A percentile compares a stretch with the other conserved stretches of the same genome.
Conservation (phyloP, 2,113 vertebrate genomes). For the Tachuris rubrigastra region DNA sequence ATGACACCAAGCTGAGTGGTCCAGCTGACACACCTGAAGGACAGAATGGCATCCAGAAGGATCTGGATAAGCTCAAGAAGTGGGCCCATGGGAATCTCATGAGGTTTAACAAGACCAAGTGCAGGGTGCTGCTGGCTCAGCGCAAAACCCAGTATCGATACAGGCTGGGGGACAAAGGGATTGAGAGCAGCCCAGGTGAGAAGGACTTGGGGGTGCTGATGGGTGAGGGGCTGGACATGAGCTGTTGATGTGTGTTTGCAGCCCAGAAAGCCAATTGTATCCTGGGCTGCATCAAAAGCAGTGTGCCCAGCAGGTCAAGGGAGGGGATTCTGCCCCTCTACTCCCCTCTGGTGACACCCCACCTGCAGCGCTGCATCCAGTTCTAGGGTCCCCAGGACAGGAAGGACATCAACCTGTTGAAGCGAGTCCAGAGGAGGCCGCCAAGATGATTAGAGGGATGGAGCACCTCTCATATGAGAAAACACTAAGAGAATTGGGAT, state of each 20-base stretch:
- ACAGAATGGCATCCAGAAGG: neutral
- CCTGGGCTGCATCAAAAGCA: neutral
- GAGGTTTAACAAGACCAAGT: neutral
- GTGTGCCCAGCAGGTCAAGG: neutral
- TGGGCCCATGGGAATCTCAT: neutral
- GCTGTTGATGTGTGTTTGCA: fast-evolving
- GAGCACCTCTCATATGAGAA: neutral
- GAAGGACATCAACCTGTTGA: fast-evolving
- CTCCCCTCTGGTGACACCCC: neutral
- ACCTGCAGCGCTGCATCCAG: neutral
- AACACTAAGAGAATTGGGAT: neutral
- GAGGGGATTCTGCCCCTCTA: neutral
- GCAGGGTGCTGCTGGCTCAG: too few species aligned
- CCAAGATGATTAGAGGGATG: fast-evolving
- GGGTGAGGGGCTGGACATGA: neutral
- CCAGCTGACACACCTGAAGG: neutral
- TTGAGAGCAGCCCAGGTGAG: neutral
- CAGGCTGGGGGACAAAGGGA: neutral
- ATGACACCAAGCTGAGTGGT: neutral
- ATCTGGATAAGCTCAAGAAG: neutral
- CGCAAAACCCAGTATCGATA: fast-evolving
- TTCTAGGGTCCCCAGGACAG: neutral
- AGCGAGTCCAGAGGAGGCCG: fast-evolving
- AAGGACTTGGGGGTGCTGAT: neutral
- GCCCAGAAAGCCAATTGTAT: fast-evolving